Evolutionary conservation across 2,113 vertebrate species (phyloP).

Genomic region (Lampris megalopsis): DNA sequence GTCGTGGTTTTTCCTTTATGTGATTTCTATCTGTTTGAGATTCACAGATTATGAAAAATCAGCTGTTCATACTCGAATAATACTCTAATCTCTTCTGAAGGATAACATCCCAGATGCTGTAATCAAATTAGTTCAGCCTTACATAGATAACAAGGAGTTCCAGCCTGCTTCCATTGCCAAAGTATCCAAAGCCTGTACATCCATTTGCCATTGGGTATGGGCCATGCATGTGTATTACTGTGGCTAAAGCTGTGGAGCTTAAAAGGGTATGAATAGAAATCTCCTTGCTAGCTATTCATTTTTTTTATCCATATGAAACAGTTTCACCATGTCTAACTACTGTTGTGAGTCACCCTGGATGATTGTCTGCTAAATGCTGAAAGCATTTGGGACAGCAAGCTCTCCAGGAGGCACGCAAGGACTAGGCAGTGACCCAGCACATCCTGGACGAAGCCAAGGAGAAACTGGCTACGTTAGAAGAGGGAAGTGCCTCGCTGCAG

Average conservation of each 20-base stretch:
- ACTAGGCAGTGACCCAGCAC: constrained; percentile 85
- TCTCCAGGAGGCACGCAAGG: constrained; percentile 86
- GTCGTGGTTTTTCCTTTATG: too few relatives aligned
- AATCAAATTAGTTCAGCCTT: constrained; percentile 90
- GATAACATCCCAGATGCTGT: constrained; percentile 90
- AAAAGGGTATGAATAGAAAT: constrained; percentile 85
- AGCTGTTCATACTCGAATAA: neutral
- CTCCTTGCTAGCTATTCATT: neutral
- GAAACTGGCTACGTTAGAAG: constrained; percentile 82
- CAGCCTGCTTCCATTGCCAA: constrained; percentile 90
- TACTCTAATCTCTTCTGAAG: constrained; percentile 62
- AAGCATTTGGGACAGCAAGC: constrained; percentile 81
- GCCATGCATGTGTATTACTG: constrained; percentile 93
- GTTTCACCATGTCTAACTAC: neutral
- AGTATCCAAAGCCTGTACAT: constrained; percentile 93
- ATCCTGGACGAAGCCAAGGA: constrained; percentile 86
- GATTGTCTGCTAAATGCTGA: neutral
- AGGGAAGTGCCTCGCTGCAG: constrained; percentile 85
- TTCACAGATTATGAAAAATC: neutral
- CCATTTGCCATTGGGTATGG: constrained; percentile 94
- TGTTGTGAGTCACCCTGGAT: neutral
- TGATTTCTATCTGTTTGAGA: too few relatives aligned
- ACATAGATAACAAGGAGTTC: constrained; percentile 93
- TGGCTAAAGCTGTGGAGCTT: constrained; percentile 87
- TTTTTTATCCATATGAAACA: neutral